Conservation (phyloP, 1,140 invertebrate species). For the Nephila pilipes region DNA sequence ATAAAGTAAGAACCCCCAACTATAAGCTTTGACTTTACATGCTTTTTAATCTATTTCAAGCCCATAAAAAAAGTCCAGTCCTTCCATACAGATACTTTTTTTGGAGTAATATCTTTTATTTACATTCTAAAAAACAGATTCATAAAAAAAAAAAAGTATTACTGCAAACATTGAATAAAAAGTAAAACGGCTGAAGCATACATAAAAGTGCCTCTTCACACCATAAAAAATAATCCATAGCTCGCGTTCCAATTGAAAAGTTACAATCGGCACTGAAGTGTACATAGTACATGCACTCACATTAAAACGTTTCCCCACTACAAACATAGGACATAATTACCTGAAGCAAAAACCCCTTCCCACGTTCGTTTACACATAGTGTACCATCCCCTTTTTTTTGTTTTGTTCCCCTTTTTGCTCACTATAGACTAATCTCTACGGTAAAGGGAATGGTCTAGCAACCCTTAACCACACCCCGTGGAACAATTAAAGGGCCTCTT, state of each 20-base stretch:
- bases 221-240: background rate
- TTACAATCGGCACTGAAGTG: background rate
- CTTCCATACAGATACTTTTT: too few species aligned
- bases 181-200: too few species aligned
- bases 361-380: background rate
- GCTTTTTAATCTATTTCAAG: too few species aligned
- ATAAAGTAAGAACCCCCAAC: too few species aligned
- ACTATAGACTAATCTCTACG: background rate
- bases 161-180: too few species aligned
- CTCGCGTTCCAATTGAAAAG: background rate
- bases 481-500: slow-evolving; percentile 74
- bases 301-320: background rate
- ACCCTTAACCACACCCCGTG: slow-evolving; percentile 67
- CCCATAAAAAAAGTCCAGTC: too few species aligned
- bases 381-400: background rate
- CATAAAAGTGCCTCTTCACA: too few species aligned
- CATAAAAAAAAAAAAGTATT: background rate
- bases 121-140: background rate
- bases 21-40: too few species aligned
- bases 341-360: slow-evolving; percentile 12
- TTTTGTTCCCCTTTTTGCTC: background rate
- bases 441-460: background rate
- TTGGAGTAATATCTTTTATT: background rate
- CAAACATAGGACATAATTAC: slow-evolving; percentile 4
- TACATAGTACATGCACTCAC: background rate